Conservation (phyloP, 1,140 invertebrate species). For the Trypoxylus dichotomus region DNA sequence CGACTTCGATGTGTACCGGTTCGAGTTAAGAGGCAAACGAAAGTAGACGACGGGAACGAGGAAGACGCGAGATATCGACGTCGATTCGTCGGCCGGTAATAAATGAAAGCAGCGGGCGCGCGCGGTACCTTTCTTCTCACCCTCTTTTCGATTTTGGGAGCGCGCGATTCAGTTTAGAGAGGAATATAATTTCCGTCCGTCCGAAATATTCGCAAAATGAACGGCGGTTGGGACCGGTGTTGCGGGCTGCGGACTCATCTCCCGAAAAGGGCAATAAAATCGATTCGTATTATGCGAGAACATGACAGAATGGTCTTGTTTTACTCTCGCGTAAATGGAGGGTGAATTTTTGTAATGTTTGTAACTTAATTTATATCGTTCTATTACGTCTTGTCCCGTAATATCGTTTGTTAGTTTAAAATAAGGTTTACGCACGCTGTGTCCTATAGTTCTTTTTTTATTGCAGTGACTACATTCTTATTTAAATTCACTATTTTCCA, state of each 20-base stretch:
- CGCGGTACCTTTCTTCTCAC: not conserved
- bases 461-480: no score
- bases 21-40: no score
- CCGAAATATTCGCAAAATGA: not conserved
- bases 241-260: not conserved
- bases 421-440: no score
- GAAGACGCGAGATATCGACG: no score
- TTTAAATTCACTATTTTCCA: no score
- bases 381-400: not conserved
- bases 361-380: not conserved
- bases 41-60: no score
- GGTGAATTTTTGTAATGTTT: not conserved
- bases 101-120: not conserved
- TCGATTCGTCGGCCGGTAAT: not conserved
- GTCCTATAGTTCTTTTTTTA: no score
- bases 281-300: not conserved
- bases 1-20: no score
- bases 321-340: not conserved
- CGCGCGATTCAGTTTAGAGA: not conserved
- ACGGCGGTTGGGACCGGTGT: not conserved
- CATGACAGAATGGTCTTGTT: slow-evolving; percentile 1
- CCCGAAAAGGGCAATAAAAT: not conserved
- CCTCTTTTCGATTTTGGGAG: not conserved
- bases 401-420: no score
- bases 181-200: not conserved